Percentiles rank a stretch among this genome's conserved stretches.
Conservation (phyloP, 1,140 invertebrate species). For the Papilio glaucus region DNA sequence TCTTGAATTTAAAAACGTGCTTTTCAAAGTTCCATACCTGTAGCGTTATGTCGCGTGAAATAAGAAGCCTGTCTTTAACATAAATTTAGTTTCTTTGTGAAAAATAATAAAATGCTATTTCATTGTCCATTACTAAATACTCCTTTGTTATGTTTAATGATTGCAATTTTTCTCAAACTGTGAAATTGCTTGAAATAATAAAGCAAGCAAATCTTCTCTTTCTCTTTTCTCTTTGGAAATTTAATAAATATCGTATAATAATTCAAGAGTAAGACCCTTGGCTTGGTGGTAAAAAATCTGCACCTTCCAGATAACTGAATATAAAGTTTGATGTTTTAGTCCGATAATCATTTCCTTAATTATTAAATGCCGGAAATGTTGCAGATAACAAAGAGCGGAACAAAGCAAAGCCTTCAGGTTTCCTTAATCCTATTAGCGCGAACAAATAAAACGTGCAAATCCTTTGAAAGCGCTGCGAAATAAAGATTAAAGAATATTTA, state of each 20-base stretch:
- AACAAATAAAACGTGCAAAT: conserved; percentile 20
- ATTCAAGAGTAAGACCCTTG: too few species aligned
- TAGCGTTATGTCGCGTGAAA: neutral
- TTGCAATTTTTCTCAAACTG: too few species aligned
- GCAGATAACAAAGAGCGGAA: conserved; percentile 7
- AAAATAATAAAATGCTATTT: neutral
- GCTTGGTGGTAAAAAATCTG: too few species aligned
- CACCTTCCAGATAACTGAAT: neutral
- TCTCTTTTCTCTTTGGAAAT: too few species aligned
- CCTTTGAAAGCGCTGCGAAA: conserved; percentile 1
- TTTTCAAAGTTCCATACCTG: conserved; percentile 18
- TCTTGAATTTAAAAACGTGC: conserved; percentile 14
- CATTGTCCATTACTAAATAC: neutral
- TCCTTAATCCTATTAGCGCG: conserved; percentile 6
- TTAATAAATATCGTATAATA: neutral
- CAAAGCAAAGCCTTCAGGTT: conserved; percentile 11
- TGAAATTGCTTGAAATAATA: neutral
- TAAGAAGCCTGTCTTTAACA: neutral
- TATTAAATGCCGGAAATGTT: neutral
- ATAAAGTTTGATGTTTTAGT: neutral
- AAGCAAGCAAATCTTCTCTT: neutral
- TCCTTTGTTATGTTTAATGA: neutral
- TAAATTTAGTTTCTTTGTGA: neutral
- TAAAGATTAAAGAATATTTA: conserved; percentile 22
- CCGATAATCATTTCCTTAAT: neutral